These are phyloP conservation scores for Nettapus auritus DNA, from an alignment of 2,113 vertebrate species.

Conservation along the genomic window DNA sequence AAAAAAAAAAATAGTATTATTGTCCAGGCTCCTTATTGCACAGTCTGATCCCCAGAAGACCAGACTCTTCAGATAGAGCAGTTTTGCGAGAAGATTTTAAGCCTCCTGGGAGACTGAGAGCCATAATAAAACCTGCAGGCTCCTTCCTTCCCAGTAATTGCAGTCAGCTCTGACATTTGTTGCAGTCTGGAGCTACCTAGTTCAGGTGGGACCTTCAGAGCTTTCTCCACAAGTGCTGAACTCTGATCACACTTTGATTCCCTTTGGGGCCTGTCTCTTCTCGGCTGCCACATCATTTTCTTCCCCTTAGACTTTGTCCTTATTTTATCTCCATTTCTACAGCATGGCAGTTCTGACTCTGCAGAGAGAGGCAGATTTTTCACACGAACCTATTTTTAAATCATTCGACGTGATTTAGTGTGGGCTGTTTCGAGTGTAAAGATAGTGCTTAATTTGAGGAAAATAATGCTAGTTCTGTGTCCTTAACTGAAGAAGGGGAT, in stretches of 20 bases:
- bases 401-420: slow-evolving; percentile 14
- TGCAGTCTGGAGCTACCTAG: not conserved
- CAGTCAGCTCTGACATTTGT: not conserved
- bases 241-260: not conserved
- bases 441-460: not conserved
- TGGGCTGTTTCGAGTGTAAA: slow-evolving; percentile 33
- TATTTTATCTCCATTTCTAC: slow-evolving; percentile 28
- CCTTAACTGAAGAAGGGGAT: not conserved
- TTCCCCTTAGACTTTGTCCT: slow-evolving; percentile 28
- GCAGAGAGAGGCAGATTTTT: slow-evolving; percentile 44
- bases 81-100: not conserved
- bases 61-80: not conserved
- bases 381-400: slow-evolving; percentile 54
- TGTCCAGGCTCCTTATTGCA: not conserved
- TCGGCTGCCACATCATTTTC: not conserved
- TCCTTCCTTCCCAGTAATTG: not conserved
- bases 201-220: not conserved
- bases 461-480: not conserved
- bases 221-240: not conserved
- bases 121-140: not conserved
- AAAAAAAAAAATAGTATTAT: not conserved
- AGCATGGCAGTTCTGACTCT: slow-evolving; percentile 10
- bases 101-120: not conserved
- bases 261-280: not conserved
- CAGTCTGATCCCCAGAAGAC: not conserved